These are phyloP conservation scores for Zygaena filipendulae DNA, from an alignment of 2,888 invertebrate species.

Conservation along the genomic window DNA sequence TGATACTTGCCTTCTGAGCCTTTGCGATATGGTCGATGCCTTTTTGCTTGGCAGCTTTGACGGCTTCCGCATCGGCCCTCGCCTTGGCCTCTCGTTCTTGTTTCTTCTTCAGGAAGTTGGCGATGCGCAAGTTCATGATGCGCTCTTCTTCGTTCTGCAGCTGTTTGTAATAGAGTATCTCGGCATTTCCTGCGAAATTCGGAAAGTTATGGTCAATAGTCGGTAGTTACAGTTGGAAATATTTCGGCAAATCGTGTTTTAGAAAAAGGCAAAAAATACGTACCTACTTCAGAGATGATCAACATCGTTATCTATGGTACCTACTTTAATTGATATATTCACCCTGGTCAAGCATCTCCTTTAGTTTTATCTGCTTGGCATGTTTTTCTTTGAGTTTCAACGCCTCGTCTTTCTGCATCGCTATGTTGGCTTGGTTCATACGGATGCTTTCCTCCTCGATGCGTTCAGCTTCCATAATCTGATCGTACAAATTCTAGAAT, in stretches of 20 bases:
- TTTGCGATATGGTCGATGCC: conserved; percentile 69
- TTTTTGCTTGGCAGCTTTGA: conserved; percentile 71
- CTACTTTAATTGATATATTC: too few species aligned
- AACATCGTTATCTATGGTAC: too few species aligned
- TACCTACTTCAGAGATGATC: too few species aligned
- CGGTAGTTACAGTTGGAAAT: too few species aligned
- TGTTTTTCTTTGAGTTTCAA: conserved; percentile 67
- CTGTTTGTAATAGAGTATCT: conserved; percentile 69
- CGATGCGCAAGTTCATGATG: conserved; percentile 72
- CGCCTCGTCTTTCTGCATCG: conserved; percentile 73
- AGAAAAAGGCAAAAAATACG: too few species aligned
- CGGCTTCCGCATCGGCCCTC: conserved; percentile 59
- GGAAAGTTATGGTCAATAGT: too few species aligned
- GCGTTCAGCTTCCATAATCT: conserved; percentile 72
- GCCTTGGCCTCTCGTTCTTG: conserved; percentile 69
- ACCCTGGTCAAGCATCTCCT: conserved; percentile 69
- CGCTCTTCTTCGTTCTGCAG: conserved; percentile 74
- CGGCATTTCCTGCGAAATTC: conserved; percentile 65
- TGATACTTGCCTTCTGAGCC: conserved; percentile 50
- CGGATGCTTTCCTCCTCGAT: conserved; percentile 75
- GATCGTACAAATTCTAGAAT: too few species aligned
- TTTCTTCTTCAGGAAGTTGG: conserved; percentile 72
- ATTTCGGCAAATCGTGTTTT: too few species aligned
- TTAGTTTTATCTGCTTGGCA: conserved; percentile 59
- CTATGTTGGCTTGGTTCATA: conserved; percentile 71